Conservation (phyloP, 1,140 invertebrate genomes). For the Drosophila albomicans region DNA sequence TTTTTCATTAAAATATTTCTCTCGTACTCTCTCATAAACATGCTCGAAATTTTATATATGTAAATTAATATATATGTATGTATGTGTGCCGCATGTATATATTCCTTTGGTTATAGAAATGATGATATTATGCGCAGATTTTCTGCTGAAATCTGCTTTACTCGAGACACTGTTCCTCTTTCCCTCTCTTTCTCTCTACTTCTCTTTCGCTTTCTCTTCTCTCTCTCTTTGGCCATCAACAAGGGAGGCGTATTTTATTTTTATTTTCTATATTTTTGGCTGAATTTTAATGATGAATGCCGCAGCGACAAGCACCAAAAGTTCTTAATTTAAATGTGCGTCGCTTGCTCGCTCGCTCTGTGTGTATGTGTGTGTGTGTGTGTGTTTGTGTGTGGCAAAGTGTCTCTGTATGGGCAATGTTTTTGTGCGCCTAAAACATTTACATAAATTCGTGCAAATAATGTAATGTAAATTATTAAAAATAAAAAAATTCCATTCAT, state of each 20-base stretch:
- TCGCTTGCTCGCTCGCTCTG: neutral
- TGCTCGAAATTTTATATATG: slow-evolving; percentile 15
- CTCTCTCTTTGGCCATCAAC: neutral
- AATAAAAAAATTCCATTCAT: slow-evolving; percentile 38
- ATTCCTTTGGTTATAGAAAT: slow-evolving; percentile 30
- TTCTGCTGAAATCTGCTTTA: slow-evolving; percentile 23
- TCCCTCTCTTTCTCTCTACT: neutral
- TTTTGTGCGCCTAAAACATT: slow-evolving; percentile 40
- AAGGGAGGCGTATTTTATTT: slow-evolving; percentile 44
- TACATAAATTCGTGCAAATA: slow-evolving; percentile 67
- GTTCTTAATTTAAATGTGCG: slow-evolving; percentile 40
- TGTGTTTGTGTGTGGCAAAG: slow-evolving; percentile 1
- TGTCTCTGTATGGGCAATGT: slow-evolving; percentile 11
- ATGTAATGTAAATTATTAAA: slow-evolving; percentile 63
- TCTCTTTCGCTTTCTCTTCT: neutral
- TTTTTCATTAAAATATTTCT: slow-evolving; percentile 47
- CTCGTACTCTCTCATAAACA: slow-evolving; percentile 17
- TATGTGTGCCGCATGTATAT: neutral
- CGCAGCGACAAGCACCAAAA: slow-evolving; percentile 43
- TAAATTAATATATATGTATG: slow-evolving; percentile 16
- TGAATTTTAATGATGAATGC: slow-evolving; percentile 72
- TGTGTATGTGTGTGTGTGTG: slow-evolving; percentile 9
- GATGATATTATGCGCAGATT: slow-evolving; percentile 64
- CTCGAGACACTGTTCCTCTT: slow-evolving; percentile 3
- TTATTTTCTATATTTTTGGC: slow-evolving; percentile 42